Evolutionary conservation across 2,888 invertebrate species (phyloP), one percentile per base, ranked within the genome.

Genomic region (Macaria notata): DNA sequence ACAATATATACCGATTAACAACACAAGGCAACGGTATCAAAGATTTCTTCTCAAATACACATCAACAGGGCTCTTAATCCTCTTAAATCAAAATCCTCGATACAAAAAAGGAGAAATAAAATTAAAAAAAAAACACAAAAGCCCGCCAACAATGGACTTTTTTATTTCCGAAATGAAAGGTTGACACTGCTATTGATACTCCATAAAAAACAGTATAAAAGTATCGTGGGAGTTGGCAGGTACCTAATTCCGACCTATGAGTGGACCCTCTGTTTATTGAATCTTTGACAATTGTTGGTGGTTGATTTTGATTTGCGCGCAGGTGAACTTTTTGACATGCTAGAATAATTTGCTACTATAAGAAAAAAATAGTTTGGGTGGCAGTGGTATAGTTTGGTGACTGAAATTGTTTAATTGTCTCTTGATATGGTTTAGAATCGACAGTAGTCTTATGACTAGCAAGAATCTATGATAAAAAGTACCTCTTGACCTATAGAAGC

Each of bases 51-150:
- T 61, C 63, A 69, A 76, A 70, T 69, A 72, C 73, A 64, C 74
- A 73, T 79, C 79, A 81, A 81, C 79, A 73, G 68, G 63, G 70
- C 72, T 72, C 70, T 69, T 83, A 84, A 87, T 83, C 84, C 84
- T 82, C 84, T 83, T 83, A 76, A 65, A 74, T 69, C 71, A 65
- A 75, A 75, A 77, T 75, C 74, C 68, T 46, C 36, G 33, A 41
- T 56, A 48, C 9, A 47, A 44, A 56, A 45, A 46, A 48, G 31
- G 49, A 47, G 9, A 46, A 39, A 56, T 33, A 42, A 48, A 33
- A 31, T 29, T 31, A 9, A 31, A 47, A 47, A 59, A 55, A 49
- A 56, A 69, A 73, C 69, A 83, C 76, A 81, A 81, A 81, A 75
- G 70, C 57, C 48, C 66, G 59, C 62, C 75, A 62, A 71, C 72